Base-by-base conservation (phyloP, 2,797 vertebrate species). In the Myoxocephalus aenaeus region DNA sequence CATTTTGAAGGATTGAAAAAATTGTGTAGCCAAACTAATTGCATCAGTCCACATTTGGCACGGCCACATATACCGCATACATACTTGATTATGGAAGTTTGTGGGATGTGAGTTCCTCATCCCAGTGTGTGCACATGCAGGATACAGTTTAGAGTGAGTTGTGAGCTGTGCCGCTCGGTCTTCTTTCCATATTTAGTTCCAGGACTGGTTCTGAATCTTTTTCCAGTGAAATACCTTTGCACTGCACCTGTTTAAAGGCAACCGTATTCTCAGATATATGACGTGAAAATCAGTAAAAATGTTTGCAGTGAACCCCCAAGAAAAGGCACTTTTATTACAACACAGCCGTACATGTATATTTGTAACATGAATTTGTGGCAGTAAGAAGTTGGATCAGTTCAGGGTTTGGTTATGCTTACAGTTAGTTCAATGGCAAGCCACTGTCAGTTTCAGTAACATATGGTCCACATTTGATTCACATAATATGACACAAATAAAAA, bases 401-500 rank as follows among this genome's bases (percentile, higher is more conserved):
- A 50, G 13, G 25, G 36, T 84, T 73, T 76, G 40, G 64, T 75
- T 77, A 40, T 38, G 27, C 58, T 77, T 62, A 54, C 69, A 53
- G 63, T 64, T 69, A 53, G 48, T 79, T 73, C 59, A 56, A 3
- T 62, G 74, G 77, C 46, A 58, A 77, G 69, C 73, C 58, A 59
- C 61, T 71, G 48, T 82, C 72, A 81, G n/a, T 56, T 75, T 62
- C n/a, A 65, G 50, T 27, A 70, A 79, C 80, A 88, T 70, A 64
- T 85, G 86, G 70, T 82, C 61, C 73, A 66, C 51, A 86, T 90
- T 87, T 87, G 27, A 85, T 84, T 84, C 56, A 75, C 81, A 87
- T 82, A 80, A 90, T 77, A 64, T 44, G 70, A 79, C 84, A 80
- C 77, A 89, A 86, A 86, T 84, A 89, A 83, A 90, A 90, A 82